Evolutionary conservation across 2,113 vertebrate species (phyloP).

Genomic region (Gasterosteus nipponicus): DNA sequence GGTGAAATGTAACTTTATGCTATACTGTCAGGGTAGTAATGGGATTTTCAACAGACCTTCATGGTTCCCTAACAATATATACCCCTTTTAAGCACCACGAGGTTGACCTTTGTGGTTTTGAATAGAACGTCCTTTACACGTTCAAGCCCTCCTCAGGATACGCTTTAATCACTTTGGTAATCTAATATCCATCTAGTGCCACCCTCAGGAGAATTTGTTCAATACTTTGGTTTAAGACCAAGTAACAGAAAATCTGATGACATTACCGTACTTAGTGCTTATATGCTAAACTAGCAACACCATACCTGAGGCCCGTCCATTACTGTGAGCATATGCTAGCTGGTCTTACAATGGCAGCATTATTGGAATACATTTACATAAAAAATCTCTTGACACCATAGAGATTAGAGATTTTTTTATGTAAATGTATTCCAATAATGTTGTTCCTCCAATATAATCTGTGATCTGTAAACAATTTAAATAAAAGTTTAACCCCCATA

Average conservation of each 20-base stretch:
- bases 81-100: not conserved
- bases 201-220: not conserved
- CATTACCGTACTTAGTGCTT: not conserved
- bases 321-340: not conserved
- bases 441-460: not conserved
- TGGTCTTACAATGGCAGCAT: not conserved
- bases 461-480: not conserved
- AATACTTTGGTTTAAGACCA: not conserved
- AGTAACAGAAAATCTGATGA: not conserved
- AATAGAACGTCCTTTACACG: not conserved
- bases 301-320: not conserved
- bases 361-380: no score
- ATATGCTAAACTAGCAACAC: not conserved
- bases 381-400: no score
- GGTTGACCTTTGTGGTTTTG: not conserved
- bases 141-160: not conserved
- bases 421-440: not conserved
- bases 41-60: not conserved
- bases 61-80: not conserved
- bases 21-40: not conserved
- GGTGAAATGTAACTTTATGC: not conserved
- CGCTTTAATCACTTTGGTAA: not conserved
- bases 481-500: not conserved
- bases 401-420: not conserved
- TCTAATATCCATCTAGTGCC: not conserved